Evolutionary conservation across 2,113 vertebrate genomes (phyloP), one percentile per base, ranked within the genome.

Genomic region (Dunckerocampus dactyliophorus): DNA sequence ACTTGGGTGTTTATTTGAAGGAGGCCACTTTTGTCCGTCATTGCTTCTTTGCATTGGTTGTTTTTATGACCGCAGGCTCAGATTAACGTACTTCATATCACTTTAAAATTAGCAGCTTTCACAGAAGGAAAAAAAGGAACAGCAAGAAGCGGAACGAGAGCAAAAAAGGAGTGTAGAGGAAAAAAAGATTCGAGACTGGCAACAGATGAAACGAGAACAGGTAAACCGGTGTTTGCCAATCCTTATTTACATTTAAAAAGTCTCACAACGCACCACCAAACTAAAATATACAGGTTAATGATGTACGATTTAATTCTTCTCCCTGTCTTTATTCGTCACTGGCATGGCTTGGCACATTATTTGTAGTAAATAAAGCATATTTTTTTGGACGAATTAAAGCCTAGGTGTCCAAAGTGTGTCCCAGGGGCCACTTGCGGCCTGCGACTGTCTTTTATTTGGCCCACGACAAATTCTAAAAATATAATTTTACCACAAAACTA

Each of bases 181-280:
- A 70, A 88, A 92, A 72, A 94, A 90, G 67, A 94, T 94, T 56
- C 92, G 90, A 52, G 89, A 92, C 42, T 98, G 96, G 95, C 86
- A 95, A 6, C 89, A 91, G 34, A 90, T 88, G 70, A 98, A 99
- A 65, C 90, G 76, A 71, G 83, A 88, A 59, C 67, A 79, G 77
- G 88, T 86, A 63, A 4, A 53, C 1, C 4, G 17, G 0, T 37
- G 3, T 0, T 43, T 1, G 4, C 8, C 46, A 3, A 19, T 15
- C 43, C 4, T 20, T 22, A 52, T 8, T 37, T 43, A 37, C 34
- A 37, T 6, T 1, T 8, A 11, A 11, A 42, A 52, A 45, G 20
- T 54, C 5, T 5, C 39, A 34, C 15, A 52, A 16, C 48, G 1
- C 21, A 17, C 2, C 3, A n/a, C 37, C 9, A 39, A 39, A 39